These are phyloP conservation scores for Conus canariensis DNA, from an alignment of 2,888 invertebrate genomes.

Conservation along the genomic window DNA sequence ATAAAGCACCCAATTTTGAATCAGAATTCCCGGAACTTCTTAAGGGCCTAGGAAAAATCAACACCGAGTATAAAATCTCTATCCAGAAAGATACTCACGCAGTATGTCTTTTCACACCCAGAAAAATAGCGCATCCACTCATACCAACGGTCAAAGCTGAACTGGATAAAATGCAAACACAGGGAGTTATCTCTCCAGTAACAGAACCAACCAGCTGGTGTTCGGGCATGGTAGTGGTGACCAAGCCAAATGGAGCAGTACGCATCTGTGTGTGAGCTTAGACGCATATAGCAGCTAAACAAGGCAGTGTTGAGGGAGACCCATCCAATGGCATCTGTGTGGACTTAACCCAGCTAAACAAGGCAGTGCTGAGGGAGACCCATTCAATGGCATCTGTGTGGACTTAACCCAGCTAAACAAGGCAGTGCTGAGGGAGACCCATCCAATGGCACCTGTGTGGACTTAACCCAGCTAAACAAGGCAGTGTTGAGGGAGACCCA, in stretches of 20 bases:
- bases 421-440: too few relatives aligned
- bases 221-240: constrained; percentile 61
- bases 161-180: neutral
- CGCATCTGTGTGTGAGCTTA: constrained; percentile 49
- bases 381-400: neutral
- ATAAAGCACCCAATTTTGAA: neutral
- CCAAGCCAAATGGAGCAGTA: constrained; percentile 52
- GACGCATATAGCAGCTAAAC: constrained; percentile 18
- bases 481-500: too few relatives aligned
- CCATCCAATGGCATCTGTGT: constrained; percentile 18
- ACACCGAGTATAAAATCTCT: neutral
- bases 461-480: too few relatives aligned
- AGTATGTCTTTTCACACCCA: constrained; percentile 59
- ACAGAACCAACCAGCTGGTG: constrained; percentile 62
- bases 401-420: too few relatives aligned
- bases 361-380: too few relatives aligned
- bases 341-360: too few relatives aligned
- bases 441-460: too few relatives aligned
- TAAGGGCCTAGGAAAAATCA: constrained; percentile 36
- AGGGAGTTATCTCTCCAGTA: constrained; percentile 57
- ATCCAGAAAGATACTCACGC: constrained; percentile 57
- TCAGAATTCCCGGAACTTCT: constrained; percentile 29
- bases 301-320: constrained; percentile 7
- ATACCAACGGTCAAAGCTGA: constrained; percentile 54
- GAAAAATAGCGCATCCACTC: constrained; percentile 68